A percentile compares a stretch with the other conserved stretches of the same genome.
These are phyloP conservation scores for Pseudomyrmex flavicornis DNA, from an alignment of 1,140 invertebrate species.

Conservation along the genomic window DNA sequence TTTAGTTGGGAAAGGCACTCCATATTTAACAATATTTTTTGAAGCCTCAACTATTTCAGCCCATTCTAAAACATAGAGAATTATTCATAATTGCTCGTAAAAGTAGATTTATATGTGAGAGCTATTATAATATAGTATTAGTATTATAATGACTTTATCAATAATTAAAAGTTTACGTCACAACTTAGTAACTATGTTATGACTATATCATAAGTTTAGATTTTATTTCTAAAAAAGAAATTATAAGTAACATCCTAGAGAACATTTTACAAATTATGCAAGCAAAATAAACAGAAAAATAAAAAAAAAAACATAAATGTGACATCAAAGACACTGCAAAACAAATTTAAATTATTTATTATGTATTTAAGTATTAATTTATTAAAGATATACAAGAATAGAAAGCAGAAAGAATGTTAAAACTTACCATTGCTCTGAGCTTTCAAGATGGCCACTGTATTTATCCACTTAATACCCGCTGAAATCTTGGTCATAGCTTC, in stretches of 20 bases:
- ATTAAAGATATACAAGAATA: no score
- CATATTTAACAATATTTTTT: constrained; percentile 4
- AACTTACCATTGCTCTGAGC: constrained; percentile 11
- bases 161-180: no score
- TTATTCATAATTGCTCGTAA: no score
- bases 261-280: not conserved
- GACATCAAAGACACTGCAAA: not conserved
- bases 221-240: no score
- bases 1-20: not conserved
- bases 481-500: not conserved
- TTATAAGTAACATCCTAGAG: not conserved
- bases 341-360: not conserved
- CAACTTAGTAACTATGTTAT: no score
- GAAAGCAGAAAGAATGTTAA: not conserved
- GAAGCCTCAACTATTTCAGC: not conserved
- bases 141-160: no score
- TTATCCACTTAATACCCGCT: not conserved
- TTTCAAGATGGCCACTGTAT: not conserved
- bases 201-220: no score
- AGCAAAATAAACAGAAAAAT: not conserved
- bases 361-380: no score
- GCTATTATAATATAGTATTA: no score
- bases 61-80: not conserved
- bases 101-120: no score
- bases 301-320: not conserved